phyloP scores from a whole-genome alignment of 2,113 vertebrate genomes.

The Turdus rufiventris region DNA sequence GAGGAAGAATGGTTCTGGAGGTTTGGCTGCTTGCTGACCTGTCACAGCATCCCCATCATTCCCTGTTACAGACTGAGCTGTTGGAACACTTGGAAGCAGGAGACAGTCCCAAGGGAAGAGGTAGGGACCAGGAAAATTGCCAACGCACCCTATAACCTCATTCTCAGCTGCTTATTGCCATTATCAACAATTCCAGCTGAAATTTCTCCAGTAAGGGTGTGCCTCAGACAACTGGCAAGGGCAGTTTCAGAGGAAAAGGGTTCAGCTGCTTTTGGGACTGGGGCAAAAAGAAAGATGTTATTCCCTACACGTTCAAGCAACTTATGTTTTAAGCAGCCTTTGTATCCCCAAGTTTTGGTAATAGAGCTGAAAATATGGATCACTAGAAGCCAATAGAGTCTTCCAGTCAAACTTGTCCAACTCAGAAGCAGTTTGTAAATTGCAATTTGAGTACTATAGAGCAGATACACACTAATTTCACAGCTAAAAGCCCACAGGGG shows the following conservation, averaged over 20 bases:
- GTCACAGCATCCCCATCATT: background rate
- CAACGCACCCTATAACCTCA: background rate
- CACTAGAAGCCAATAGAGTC: background rate
- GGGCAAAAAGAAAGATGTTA: background rate
- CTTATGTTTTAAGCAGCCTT: background rate
- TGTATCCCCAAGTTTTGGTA: background rate
- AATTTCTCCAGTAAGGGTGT: background rate
- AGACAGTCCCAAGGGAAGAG: background rate
- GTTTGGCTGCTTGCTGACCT: background rate
- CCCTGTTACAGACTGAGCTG: background rate
- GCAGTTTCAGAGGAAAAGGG: background rate
- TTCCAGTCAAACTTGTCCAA: background rate
- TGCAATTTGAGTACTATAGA: background rate
- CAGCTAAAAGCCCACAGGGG: background rate
- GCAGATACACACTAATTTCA: background rate
- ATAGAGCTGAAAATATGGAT: background rate
- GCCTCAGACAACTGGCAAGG: background rate
- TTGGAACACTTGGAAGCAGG: background rate
- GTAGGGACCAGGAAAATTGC: background rate
- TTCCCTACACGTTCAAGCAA: background rate
- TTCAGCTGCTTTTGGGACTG: background rate
- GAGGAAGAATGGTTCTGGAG: background rate
- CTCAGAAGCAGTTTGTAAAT: background rate
- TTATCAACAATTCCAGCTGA: background rate
- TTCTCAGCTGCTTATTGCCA: background rate